These are phyloP conservation scores for Marmota flaviventris DNA, from an alignment of 2,113 vertebrate species.

Conservation along the genomic window DNA sequence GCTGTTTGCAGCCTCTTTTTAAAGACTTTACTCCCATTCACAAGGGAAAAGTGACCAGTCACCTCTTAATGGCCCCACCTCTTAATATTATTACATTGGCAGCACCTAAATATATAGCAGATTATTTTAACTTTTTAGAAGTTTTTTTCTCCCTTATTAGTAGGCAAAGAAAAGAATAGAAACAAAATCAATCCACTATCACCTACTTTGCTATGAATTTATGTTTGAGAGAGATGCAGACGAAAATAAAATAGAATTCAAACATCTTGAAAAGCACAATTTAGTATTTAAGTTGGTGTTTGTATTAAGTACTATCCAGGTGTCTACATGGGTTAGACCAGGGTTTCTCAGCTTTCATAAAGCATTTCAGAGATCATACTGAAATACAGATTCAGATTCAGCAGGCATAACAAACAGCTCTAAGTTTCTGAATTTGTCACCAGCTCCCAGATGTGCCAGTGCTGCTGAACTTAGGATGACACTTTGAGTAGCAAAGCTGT, in stretches of 20 bases:
- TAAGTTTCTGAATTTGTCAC: not conserved
- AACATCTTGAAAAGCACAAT: not conserved
- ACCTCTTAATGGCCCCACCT: not conserved
- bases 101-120: not conserved
- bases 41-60: too few species aligned
- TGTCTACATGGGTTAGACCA: not conserved
- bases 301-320: not conserved
- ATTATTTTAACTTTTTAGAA: constrained; percentile 21
- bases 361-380: not conserved
- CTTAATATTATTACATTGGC: not conserved
- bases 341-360: not conserved
- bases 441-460: accelerated
- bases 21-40: not conserved
- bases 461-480: not conserved
- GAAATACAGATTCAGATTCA: not conserved
- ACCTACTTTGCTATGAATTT: not conserved
- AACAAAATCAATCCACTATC: not conserved
- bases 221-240: not conserved
- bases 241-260: not conserved
- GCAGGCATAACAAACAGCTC: not conserved
- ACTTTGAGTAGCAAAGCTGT: not conserved
- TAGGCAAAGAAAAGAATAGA: not conserved
- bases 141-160: not conserved
- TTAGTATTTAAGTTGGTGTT: not conserved
- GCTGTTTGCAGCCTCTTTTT: not conserved